Evolutionary conservation across 2,888 invertebrate genomes (phyloP), one percentile per base, ranked within the genome.

Genomic region (Amblyteles armatorius): DNA sequence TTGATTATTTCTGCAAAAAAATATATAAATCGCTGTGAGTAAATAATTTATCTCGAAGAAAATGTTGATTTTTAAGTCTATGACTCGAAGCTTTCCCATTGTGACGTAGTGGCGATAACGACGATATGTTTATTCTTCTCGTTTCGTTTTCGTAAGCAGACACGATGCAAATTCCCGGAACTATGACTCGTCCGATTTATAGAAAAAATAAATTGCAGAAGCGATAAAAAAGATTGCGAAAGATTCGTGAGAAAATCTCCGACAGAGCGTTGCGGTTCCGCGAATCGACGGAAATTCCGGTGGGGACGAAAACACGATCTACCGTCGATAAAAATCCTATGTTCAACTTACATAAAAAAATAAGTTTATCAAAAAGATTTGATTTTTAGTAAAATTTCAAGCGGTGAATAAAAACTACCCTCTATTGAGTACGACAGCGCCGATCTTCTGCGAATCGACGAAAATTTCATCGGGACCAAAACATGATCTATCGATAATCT

Each of bases 1-100:
- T 89, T 92, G 76, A 90, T 74, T 44, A 91, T 88, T 82, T 91
- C 93, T 93, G 88, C 9, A 89, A 91, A 72, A 33, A 76, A 13
- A 16, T 52, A 19, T 29, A 22, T 44, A 50, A 5, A 3, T n/a
- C n/a, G 44, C 26, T 33, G 67, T 50, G 63, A 48, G 11, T 26
- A 40, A 63, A 52, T 5, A 26, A 68, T 79, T 48, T 3, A 71
- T 48, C 40, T 29, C 1, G 60, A 50, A 9, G 48, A 50, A 50
- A 22, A 60, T 60, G 44, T 19, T 60, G 3, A 4, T 7, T 19
- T 44, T 19, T 26, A 6, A 19, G 13, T 44, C 22, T 22, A 7
- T 3, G 16, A n/a, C 26, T 13, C 1, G 5, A 67, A 52, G 29
- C 19, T 26, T 16, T 16, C 36, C 3, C 50, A 26, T 48, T 50